Conservation (phyloP, 35 echinoderm and acorn worm genomes). For the Apostichopus parvimensis region DNA sequence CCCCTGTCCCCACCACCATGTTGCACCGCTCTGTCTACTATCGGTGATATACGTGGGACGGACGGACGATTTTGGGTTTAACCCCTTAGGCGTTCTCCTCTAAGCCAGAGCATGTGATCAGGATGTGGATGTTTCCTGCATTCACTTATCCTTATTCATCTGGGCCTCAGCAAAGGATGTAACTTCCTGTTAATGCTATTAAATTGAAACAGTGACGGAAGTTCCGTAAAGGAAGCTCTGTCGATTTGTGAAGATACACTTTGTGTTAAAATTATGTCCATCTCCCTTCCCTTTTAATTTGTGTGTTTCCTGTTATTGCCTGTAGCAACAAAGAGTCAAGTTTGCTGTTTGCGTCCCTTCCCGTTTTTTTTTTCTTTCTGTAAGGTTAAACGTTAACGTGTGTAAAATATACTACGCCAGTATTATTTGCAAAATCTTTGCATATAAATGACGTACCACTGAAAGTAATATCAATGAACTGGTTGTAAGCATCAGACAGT, state of each 20-base stretch:
- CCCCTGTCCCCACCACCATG: too few species aligned
- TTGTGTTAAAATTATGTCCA: slow-evolving; percentile 22
- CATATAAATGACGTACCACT: too few species aligned
- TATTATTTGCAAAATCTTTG: too few species aligned
- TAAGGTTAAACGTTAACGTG: too few species aligned
- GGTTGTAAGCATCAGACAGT: too few species aligned
- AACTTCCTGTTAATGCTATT: slow-evolving; percentile 37
- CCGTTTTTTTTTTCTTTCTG: too few species aligned
- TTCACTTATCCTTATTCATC: neutral
- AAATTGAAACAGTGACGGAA: slow-evolving; percentile 17
- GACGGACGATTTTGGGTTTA: neutral
- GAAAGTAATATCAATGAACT: too few species aligned
- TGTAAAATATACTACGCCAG: too few species aligned
- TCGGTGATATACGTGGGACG: neutral
- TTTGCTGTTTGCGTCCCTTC: too few species aligned
- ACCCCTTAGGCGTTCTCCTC: neutral
- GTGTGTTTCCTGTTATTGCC: slow-evolving; percentile 44
- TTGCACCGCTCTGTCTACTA: too few species aligned
- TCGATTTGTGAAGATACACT: slow-evolving; percentile 23
- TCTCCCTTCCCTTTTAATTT: slow-evolving; percentile 26
- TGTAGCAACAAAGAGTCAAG: too few species aligned
- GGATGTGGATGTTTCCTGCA: neutral
- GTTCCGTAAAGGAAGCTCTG: slow-evolving; percentile 31
- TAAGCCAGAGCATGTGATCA: neutral
- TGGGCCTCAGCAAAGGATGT: slow-evolving; percentile 3